Evolutionary conservation across 2,113 vertebrate species (phyloP).

Genomic region (Anoura caudifer): DNA sequence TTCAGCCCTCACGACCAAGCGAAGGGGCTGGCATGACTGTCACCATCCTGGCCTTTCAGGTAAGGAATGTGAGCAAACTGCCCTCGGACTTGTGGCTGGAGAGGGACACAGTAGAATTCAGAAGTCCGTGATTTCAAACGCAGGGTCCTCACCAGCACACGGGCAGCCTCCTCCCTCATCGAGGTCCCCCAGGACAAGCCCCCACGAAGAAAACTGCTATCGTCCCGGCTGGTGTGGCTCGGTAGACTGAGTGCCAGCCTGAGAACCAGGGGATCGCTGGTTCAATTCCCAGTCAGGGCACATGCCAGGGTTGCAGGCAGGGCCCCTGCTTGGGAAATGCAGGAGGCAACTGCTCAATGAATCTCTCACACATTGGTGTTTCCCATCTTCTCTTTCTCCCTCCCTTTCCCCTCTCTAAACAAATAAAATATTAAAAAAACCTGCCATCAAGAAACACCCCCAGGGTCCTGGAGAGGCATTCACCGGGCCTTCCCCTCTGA

Average conservation of each 20-base stretch:
- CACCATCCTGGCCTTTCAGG: neutral
- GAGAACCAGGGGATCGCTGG: no score
- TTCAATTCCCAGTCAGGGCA: no score
- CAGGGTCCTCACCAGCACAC: neutral
- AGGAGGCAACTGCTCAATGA: no score
- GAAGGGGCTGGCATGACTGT: accelerated
- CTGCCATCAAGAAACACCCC: neutral
- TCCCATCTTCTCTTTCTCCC: no score
- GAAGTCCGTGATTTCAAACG: neutral
- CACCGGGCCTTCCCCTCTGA: neutral
- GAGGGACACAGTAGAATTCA: neutral
- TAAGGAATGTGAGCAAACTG: neutral
- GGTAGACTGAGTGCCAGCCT: no score
- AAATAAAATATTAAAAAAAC: neutral
- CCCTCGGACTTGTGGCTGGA: neutral
- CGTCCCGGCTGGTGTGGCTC: no score
- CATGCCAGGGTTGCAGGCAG: no score
- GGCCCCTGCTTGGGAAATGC: no score
- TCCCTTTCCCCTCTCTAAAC: no score
- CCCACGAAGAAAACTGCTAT: neutral
- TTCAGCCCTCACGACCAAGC: neutral
- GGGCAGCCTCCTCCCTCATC: neutral
- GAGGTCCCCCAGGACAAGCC: neutral
- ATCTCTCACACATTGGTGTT: no score
- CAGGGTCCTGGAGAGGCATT: neutral